Evolutionary conservation across 1,140 invertebrate species (phyloP).

Genomic region (Drosophila baimaii): DNA sequence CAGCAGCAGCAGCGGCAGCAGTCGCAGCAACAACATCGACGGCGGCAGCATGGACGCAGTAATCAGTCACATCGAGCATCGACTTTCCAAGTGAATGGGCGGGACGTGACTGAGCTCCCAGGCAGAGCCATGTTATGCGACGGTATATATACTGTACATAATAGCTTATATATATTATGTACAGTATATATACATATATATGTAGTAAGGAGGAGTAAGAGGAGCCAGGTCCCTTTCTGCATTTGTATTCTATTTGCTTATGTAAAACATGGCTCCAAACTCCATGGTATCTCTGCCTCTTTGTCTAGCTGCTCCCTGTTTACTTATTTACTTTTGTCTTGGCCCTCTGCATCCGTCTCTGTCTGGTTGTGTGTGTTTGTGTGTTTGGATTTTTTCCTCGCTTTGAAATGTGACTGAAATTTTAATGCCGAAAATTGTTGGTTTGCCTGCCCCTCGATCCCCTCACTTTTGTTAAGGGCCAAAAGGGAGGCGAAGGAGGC

Average conservation of each 20-base stretch:
- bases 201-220: background rate
- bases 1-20: conserved; percentile 19
- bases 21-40: conserved; percentile 36
- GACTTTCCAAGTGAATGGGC: conserved; percentile 81
- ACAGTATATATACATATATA: conserved; percentile 28
- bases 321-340: conserved; percentile 75
- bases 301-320: conserved; percentile 57
- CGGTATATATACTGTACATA: conserved; percentile 26
- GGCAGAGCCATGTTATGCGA: conserved; percentile 26
- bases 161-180: conserved; percentile 6
- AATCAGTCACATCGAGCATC: conserved; percentile 81
- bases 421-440: conserved; percentile 66
- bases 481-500: conserved; percentile 3
- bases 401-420: conserved; percentile 79
- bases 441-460: conserved; percentile 18
- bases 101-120: conserved; percentile 69
- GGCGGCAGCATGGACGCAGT: conserved; percentile 66
- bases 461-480: too few relatives aligned
- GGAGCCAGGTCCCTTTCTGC: conserved; percentile 50
- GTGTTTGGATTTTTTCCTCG: conserved; percentile 59
- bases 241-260: conserved; percentile 78
- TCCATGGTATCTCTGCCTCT: conserved; percentile 28
- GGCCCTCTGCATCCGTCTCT: conserved; percentile 19
- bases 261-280: conserved; percentile 66
- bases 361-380: conserved; percentile 37